Base-by-base conservation (phyloP, 2,797 vertebrate genomes). In the Syncerus caffer region DNA sequence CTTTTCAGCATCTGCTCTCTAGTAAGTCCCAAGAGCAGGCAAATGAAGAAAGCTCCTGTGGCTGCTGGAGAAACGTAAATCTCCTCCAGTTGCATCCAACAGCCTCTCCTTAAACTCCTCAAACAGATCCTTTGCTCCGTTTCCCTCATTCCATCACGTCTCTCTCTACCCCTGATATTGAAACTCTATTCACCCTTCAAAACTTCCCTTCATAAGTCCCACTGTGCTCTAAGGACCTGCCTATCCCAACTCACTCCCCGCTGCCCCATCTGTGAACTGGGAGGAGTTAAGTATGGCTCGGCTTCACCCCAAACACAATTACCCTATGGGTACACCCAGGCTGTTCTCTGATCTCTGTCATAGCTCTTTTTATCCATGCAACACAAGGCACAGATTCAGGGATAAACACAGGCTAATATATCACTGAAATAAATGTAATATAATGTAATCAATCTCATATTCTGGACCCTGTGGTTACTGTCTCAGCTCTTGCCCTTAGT, bases 1-100 rank as follows among this genome's bases (percentile, higher is more conserved):
- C 95, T 98, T 97, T 95, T 92, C 93, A 82, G 82, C 98, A 98
- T 98, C 96, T 97, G 96, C 78, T 94, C 62, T 71, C 58, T 31
- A 83, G 19, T 23, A 29, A 29, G 71, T 92, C 91, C 89, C 47
- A 34, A 87, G 80, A 92, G 96, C 85, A 90, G 85, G 76, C 67
- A 51, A 89, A 93, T 47, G 57, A 85, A 97, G 78, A 78, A 94
- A 83, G 38, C 79, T 57, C 83, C 31, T 0, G 0, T 51, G n/a
- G 51, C 47, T 53, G 53, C 82, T 94, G 47, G 27, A 85, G 82
- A 97, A 92, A 89, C 15, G 10, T 15, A 47, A 47, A 80, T 95
- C 50, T 94, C 58, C 34, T 93, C 58, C 25, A 42, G 50, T 23
- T 60, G n/a, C 31, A 53, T 67, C 90, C 84, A 87, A 78, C 0